Conservation (phyloP, 2,797 vertebrate species). For the Loriculus beryllinus region DNA sequence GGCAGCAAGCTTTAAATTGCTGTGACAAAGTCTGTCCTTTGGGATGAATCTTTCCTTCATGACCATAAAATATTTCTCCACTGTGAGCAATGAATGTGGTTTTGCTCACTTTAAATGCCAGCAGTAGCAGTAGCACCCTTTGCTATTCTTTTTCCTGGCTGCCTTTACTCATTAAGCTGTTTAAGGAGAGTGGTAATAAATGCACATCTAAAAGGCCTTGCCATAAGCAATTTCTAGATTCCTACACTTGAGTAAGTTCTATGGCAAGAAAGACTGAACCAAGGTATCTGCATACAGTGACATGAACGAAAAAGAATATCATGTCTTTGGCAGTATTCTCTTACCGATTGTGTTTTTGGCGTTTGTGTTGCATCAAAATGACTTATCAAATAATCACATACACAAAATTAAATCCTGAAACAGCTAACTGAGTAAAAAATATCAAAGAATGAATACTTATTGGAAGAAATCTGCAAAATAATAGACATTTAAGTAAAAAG, state of each 20-base stretch:
- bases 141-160: conserved; percentile 5
- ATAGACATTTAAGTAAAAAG: neutral
- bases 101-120: conserved; percentile 5
- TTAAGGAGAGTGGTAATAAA: conserved; percentile 3
- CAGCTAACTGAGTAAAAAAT: neutral
- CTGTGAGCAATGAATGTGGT: neutral
- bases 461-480: neutral
- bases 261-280: neutral
- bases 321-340: neutral
- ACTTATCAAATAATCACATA: neutral
- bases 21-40: neutral
- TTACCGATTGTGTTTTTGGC: neutral
- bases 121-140: neutral
- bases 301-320: neutral
- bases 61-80: neutral
- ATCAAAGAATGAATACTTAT: neutral
- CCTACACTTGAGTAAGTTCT: neutral
- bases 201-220: neutral
- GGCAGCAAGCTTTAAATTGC: neutral
- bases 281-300: neutral
- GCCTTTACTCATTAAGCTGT: conserved; percentile 4
- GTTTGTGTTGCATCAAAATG: neutral
- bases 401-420: neutral
- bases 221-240: neutral
- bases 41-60: neutral